Conservation (phyloP, 2,888 invertebrate species). For the Phasia obesa region DNA sequence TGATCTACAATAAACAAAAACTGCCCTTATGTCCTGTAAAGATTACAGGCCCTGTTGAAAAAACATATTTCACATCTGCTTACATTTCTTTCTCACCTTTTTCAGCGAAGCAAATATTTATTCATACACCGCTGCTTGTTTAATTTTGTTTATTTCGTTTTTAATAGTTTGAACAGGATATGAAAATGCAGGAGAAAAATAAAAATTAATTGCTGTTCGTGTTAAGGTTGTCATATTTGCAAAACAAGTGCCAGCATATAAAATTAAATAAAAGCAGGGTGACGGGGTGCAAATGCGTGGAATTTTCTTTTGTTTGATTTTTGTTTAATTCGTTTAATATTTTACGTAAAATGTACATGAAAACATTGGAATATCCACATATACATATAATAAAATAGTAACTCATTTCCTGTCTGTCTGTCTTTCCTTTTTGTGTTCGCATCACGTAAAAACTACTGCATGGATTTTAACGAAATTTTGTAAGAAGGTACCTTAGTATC, state of each 20-base stretch:
- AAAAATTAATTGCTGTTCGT: slow-evolving; percentile 50
- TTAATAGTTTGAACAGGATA: not conserved
- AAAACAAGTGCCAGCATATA: slow-evolving; percentile 21
- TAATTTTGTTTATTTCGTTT: not conserved
- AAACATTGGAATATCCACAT: not conserved
- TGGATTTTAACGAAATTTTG: too few relatives aligned
- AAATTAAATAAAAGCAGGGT: not conserved
- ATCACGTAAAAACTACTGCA: too few relatives aligned
- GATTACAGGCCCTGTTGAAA: not conserved
- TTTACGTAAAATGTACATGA: not conserved
- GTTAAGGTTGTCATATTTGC: slow-evolving; percentile 43
- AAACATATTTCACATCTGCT: not conserved
- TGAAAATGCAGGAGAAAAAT: not conserved
- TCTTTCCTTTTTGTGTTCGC: too few relatives aligned
- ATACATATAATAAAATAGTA: too few relatives aligned
- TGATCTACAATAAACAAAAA: too few relatives aligned
- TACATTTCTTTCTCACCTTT: not conserved
- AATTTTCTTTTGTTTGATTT: not conserved
- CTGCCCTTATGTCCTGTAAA: not conserved
- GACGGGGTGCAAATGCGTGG: too few relatives aligned
- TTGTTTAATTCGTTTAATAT: not conserved
- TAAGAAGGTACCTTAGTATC: too few relatives aligned
- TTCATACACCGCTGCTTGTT: not conserved
- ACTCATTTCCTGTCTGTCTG: too few relatives aligned
- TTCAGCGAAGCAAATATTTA: not conserved